Evolutionary conservation across 92 coral and sea anemone genomes (phyloP), one percentile per base, ranked within the genome.

Genomic region (Montipora capitata): DNA sequence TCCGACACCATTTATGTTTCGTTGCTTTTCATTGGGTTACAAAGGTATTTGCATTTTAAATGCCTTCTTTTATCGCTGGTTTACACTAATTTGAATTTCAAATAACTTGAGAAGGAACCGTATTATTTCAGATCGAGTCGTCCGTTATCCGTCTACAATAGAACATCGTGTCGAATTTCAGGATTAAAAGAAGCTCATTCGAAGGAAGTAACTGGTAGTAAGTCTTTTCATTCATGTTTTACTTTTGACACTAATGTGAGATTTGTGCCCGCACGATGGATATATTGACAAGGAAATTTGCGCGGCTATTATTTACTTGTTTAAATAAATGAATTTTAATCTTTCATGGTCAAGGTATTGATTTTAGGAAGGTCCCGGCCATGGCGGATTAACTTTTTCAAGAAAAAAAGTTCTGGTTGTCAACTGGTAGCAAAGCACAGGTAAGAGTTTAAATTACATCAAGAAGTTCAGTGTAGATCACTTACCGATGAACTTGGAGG

Each of bases 21-120:
- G 45, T 41, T 68, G 51, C 38, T 73, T 72, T 12, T 83, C 44
- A 72, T 58, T 83, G 79, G 72, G 72, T 35, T 11, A 83, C 18
- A 73, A 73, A 20, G 15, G 43, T 40, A 83, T 83, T 83, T 72
- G 72, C 87, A 83, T 83, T 83, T 57, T 69, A 83, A 83, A 72
- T 12, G 57, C 52, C 18, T 72, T 72, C 72, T 44, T 40, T 10
- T 27, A 15, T 58, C 44, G 39, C 12, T 82, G 61, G 4, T 38
- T 71, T 65, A 40, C 18, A 45, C 39, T 45, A 20, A 68, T 81
- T 81, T 68, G 85, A 81, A 66, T 81, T 81, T 81, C 67, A 81
- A 74, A 81, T 81, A 68, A 15, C 58, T 27, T 43, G n/a, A 41
- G 17, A 42, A 72, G 40, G 79, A 44, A 41, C 13, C 45, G 58